Evolutionary conservation across 1,140 invertebrate genomes (phyloP).

Genomic region (Leptonema lineaticorne): DNA sequence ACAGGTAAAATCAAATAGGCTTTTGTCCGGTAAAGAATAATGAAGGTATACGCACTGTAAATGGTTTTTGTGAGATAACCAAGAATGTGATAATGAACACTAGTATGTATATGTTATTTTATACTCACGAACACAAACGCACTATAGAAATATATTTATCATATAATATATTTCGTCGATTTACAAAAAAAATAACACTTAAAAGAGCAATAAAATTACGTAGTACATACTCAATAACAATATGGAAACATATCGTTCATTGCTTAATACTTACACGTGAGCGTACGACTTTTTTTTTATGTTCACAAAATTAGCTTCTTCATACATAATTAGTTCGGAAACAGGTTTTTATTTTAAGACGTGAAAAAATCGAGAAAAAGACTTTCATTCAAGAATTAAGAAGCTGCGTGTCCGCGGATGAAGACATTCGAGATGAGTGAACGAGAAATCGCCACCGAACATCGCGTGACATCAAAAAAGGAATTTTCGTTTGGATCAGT

Average conservation of each 20-base stretch:
- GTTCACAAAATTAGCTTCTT: background rate
- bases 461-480: constrained; percentile 10
- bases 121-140: background rate
- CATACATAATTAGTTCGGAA: background rate
- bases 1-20: constrained; percentile 19
- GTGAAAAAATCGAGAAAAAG: background rate
- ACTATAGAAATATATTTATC: too few species aligned
- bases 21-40: constrained; percentile 8
- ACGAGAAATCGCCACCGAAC: constrained; percentile 23
- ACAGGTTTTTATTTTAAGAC: background rate
- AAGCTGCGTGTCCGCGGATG: constrained; percentile 6
- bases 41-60: background rate
- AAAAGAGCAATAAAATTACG: background rate
- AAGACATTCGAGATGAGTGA: constrained; percentile 4
- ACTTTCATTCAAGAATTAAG: constrained; percentile 8
- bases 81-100: background rate
- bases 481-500: background rate
- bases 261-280: too few species aligned
- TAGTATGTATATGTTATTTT: background rate
- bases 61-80: background rate
- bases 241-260: too few species aligned
- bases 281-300: background rate
- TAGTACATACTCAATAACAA: too few species aligned
- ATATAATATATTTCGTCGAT: background rate
- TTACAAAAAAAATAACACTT: background rate